These are phyloP conservation scores for Sceloporus undulatus DNA, from an alignment of 2,113 vertebrate species.

Conservation along the genomic window DNA sequence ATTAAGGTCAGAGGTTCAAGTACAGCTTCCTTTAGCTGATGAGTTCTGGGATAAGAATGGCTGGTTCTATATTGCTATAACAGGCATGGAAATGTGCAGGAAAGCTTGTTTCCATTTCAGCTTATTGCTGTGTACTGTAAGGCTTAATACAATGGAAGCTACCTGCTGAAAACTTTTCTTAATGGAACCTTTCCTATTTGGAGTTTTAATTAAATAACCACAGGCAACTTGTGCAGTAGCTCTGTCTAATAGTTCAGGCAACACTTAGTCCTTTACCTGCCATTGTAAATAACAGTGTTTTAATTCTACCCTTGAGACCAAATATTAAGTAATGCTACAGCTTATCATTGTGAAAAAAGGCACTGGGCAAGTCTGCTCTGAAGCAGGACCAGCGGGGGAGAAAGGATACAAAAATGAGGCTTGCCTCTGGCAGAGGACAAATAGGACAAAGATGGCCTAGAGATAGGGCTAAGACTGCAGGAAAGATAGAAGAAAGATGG, in stretches of 20 bases:
- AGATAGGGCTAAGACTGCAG: too few relatives aligned
- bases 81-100: slow-evolving; percentile 5
- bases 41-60: slow-evolving; percentile 54
- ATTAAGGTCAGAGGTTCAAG: slow-evolving; percentile 57
- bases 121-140: background rate
- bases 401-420: too few relatives aligned
- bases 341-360: too few relatives aligned
- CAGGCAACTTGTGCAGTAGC: too few relatives aligned
- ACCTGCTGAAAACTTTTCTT: background rate
- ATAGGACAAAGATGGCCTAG: too few relatives aligned
- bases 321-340: too few relatives aligned
- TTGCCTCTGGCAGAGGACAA: too few relatives aligned
- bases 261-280: too few relatives aligned
- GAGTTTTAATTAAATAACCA: slow-evolving; percentile 27
- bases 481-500: too few relatives aligned
- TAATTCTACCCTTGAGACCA: slow-evolving; percentile 17
- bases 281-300: background rate
- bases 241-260: too few relatives aligned
- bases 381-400: too few relatives aligned
- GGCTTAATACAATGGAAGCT: slow-evolving; percentile 24
- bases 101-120: slow-evolving; percentile 25
- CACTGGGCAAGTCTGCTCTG: too few relatives aligned
- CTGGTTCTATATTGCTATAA: slow-evolving; percentile 21
- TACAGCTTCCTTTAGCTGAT: slow-evolving; percentile 50
- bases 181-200: background rate